Conservation (phyloP, 2,113 vertebrate genomes). For the Grammomys dolichurus region DNA sequence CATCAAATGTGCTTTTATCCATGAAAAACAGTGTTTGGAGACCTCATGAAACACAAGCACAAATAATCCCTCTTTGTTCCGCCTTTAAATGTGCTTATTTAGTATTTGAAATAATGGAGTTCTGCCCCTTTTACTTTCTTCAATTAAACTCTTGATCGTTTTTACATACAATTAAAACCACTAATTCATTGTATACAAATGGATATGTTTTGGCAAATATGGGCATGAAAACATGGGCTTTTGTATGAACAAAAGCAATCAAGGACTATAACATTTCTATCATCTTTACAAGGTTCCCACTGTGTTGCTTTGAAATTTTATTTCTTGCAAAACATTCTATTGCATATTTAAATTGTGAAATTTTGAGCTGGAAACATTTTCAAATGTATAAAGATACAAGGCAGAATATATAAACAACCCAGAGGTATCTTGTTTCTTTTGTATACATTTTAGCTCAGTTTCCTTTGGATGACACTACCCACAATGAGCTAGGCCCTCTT, state of each 20-base stretch:
- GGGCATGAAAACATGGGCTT: neutral
- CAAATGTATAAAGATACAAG: neutral
- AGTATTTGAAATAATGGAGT: neutral
- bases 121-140: neutral
- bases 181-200: neutral
- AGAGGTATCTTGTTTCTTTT: neutral
- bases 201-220: neutral
- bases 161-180: neutral
- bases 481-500: neutral
- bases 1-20: neutral
- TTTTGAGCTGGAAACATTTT: constrained; percentile 4
- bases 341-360: neutral
- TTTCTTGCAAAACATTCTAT: neutral
- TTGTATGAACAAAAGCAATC: neutral
- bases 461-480: neutral
- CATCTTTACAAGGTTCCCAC: neutral
- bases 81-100: neutral
- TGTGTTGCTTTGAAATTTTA: neutral
- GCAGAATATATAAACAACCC: neutral
- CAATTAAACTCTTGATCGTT: neutral
- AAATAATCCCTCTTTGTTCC: neutral
- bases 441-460: neutral
- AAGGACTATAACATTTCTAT: neutral
- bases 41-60: neutral
- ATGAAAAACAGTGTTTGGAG: neutral